Base-by-base conservation (phyloP, 2,113 vertebrate genomes). In the Tenebrosternarchus preto region DNA sequence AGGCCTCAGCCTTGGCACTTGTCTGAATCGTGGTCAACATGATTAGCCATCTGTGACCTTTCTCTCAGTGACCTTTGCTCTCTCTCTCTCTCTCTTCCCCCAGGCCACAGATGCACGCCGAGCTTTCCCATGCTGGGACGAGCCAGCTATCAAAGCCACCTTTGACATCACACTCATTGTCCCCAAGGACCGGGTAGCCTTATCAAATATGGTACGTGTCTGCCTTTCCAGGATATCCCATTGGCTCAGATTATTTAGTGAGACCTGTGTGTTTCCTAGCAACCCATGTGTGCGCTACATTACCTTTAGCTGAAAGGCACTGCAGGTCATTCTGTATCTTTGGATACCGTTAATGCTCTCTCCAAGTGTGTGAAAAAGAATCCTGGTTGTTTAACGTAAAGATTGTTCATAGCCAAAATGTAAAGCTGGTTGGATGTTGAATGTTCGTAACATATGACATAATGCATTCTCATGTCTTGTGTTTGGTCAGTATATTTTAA, bases 61-160 rank as follows among this genome's bases (percentile, higher is more conserved):
- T 53, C 22, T n/a, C n/a, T n/a, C n/a, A n/a, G n/a, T n/a, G n/a
- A n/a, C n/a, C n/a, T n/a, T n/a, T n/a, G n/a, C n/a, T n/a, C n/a
- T n/a, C n/a, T n/a, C 57, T 29, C 20, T 25, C n/a, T 4, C 9
- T 16, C 31, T 53, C 50, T 70, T 77, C 78, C 31, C 61, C 16
- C 89, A 99, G 98, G 97, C 98, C 74, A 99, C 98, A 83, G 97
- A 99, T 84, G 97, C 97, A 83, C 96, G 98, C 80, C 92, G 98
- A 91, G 97, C 97, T 86, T 99, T 99, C 89, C 98, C 98, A 83
- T 99, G 97, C 90, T 99, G 98, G 98, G 98, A 99, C 33, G 98
- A 99, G 82, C 97, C 98, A 71, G 96, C 97, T 25, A 98, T 99
- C 83, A 99, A 99, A 94, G 98, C 96, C 87, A 99, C 97, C 5